Percentiles rank a stretch among this genome's conserved stretches.
Conservation (phyloP, 37 sponge, comb jelly and placozoan species). For the Agelas oroides region DNA sequence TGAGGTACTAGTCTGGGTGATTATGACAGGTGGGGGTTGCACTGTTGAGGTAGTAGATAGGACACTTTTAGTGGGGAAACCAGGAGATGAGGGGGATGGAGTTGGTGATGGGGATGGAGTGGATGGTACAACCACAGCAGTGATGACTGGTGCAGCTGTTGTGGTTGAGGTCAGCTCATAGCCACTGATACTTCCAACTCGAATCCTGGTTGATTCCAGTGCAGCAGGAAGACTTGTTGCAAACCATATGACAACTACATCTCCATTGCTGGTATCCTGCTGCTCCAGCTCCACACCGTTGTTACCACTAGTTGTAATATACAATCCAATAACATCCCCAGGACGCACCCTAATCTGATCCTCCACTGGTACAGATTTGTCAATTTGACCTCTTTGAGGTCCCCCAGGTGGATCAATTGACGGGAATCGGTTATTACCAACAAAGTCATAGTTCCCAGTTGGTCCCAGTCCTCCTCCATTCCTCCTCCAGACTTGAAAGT, state of each 20-base stretch:
- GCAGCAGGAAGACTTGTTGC: background rate
- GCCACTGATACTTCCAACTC: slow-evolving; percentile 1
- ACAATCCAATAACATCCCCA: slow-evolving; percentile 59
- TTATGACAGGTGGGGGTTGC: too few relatives aligned
- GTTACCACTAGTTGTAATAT: background rate
- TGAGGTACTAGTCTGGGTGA: too few relatives aligned
- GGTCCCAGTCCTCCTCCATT: background rate
- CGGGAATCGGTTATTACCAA: slow-evolving; percentile 25
- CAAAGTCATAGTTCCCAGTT: slow-evolving; percentile 10
- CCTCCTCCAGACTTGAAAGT: slow-evolving; percentile 64
- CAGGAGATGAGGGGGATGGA: too few relatives aligned
- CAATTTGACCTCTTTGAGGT: background rate
- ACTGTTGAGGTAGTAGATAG: too few relatives aligned
- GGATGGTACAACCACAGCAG: background rate
- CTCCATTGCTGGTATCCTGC: background rate
- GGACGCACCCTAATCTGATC: slow-evolving; percentile 31
- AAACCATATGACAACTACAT: slow-evolving; percentile 10
- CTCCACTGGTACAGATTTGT: background rate
- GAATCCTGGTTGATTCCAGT: background rate
- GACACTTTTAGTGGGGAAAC: too few relatives aligned
- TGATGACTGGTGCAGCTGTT: slow-evolving; percentile 32
- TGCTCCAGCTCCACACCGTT: slow-evolving; percentile 13
- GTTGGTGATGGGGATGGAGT: too few relatives aligned
- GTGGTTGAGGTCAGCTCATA: background rate
- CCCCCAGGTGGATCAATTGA: background rate